Percentiles rank a stretch among this genome's conserved stretches.
Conservation (phyloP, 1,140 invertebrate genomes). For the Drosophila melanica region DNA sequence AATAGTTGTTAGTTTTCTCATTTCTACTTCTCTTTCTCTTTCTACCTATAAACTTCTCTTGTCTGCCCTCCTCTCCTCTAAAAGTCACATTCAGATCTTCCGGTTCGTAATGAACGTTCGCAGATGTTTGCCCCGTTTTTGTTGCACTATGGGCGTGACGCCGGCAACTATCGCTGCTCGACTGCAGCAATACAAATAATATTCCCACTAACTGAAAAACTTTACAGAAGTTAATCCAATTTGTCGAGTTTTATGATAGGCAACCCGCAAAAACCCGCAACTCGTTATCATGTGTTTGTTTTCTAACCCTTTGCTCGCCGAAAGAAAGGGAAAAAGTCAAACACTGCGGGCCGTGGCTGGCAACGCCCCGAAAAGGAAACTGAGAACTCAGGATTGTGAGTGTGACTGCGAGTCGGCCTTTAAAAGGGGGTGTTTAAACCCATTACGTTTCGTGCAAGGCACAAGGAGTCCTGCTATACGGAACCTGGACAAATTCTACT, state of each 20-base stretch:
- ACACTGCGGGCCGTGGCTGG: slow-evolving; percentile 20
- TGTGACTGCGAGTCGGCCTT: not conserved
- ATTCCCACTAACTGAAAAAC: slow-evolving; percentile 28
- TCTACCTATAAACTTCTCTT: not conserved
- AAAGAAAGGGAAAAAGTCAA: slow-evolving; percentile 44
- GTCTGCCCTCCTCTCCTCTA: not conserved
- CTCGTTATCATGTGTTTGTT: slow-evolving; percentile 68
- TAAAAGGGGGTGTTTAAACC: slow-evolving; percentile 75
- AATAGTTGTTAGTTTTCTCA: not conserved
- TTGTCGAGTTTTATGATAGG: slow-evolving; percentile 68
- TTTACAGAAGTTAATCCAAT: slow-evolving; percentile 79
- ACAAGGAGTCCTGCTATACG: slow-evolving; percentile 28
- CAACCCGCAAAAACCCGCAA: slow-evolving; percentile 61
- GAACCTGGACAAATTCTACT: not conserved
- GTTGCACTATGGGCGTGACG: slow-evolving; percentile 36
- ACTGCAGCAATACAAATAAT: slow-evolving; percentile 8
- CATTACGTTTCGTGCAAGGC: slow-evolving; percentile 63
- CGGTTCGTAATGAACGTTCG: slow-evolving; percentile 25
- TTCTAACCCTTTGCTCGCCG: slow-evolving; percentile 49
- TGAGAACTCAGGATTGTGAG: slow-evolving; percentile 1
- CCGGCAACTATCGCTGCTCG: slow-evolving; percentile 23
- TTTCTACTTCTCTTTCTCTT: not conserved
- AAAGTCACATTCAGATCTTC: slow-evolving; percentile 28
- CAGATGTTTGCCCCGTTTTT: slow-evolving; percentile 27
- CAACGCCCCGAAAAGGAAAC: slow-evolving; percentile 47